These are phyloP conservation scores for Pyrgilauda ruficollis DNA, from an alignment of 2,113 vertebrate genomes.

Conservation along the genomic window DNA sequence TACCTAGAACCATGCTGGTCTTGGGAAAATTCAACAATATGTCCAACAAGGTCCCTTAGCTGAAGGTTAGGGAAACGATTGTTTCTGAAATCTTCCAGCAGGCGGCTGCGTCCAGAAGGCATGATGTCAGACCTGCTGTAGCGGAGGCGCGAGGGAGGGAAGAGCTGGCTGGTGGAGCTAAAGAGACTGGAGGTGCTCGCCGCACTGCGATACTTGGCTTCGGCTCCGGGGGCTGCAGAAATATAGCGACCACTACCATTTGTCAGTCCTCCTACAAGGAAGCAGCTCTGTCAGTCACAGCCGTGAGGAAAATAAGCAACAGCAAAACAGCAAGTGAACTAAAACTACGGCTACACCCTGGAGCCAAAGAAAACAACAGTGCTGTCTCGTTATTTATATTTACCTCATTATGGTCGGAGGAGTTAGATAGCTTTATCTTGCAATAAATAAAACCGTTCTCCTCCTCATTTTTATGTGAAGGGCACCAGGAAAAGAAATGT, in stretches of 20 bases:
- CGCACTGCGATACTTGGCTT: constrained; percentile 91
- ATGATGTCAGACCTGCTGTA: constrained; percentile 96
- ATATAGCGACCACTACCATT: constrained; percentile 97
- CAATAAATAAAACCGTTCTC: constrained; percentile 26
- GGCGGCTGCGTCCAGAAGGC: constrained; percentile 91
- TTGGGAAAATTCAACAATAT: constrained; percentile 97
- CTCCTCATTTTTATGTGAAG: neutral
- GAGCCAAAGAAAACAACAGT: constrained; percentile 1
- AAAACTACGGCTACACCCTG: constrained; percentile 27
- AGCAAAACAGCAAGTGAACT: constrained; percentile 33
- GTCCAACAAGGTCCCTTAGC: constrained; percentile 91
- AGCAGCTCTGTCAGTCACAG: constrained; percentile 70
- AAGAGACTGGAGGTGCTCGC: constrained; percentile 90
- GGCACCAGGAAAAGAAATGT: constrained; percentile 26
- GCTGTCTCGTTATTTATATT: neutral
- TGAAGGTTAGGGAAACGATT: constrained; percentile 97
- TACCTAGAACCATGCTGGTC: constrained; percentile 97
- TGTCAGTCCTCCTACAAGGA: constrained; percentile 90
- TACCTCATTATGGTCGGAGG: neutral
- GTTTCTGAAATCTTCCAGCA: constrained; percentile 95
- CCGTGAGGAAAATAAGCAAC: neutral
- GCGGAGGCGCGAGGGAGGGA: constrained; percentile 91
- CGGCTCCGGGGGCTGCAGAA: constrained; percentile 94
- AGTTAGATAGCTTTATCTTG: constrained; percentile 22
- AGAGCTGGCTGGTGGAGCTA: constrained; percentile 95